Percentiles rank a stretch among this genome's conserved stretches.
Evolutionary conservation across 2,113 vertebrate species (phyloP).

Genomic region (Carettochelys insculpta): DNA sequence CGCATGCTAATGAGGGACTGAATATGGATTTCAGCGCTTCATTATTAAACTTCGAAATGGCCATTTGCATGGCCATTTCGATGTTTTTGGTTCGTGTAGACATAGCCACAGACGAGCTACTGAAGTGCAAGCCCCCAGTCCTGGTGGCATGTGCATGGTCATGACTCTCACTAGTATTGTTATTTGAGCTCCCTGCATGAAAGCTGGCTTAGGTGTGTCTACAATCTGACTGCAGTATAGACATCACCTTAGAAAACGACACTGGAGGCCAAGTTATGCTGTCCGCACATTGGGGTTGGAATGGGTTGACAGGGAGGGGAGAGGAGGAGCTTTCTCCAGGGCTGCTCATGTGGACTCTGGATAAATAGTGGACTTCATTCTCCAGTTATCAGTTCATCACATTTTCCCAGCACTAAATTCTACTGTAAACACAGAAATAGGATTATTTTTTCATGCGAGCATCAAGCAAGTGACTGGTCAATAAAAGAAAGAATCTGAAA

Average conservation of each 20-base stretch:
- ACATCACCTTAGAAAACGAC: not conserved
- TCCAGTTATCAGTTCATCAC: not conserved
- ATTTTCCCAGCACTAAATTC: not conserved
- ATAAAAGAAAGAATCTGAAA: not conserved
- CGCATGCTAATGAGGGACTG: too few species aligned
- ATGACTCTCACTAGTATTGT: not conserved
- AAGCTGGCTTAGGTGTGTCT: not conserved
- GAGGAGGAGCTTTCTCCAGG: not conserved
- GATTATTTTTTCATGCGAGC: not conserved
- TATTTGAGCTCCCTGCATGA: not conserved
- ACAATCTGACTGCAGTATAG: not conserved
- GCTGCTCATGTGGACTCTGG: not conserved
- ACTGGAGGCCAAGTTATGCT: not conserved
- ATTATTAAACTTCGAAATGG: too few species aligned
- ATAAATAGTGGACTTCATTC: not conserved
- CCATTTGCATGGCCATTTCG: too few species aligned
- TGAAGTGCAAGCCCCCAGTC: not conserved
- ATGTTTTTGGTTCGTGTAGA: too few species aligned
- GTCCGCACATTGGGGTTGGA: not conserved
- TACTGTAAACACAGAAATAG: not conserved
- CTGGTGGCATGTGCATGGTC: not conserved
- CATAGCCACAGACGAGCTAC: not conserved
- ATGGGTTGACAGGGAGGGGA: not conserved
- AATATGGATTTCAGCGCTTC: too few species aligned
- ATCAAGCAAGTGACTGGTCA: not conserved